Evolutionary conservation across 37 sponge, comb jelly and placozoan genomes (phyloP).

Genomic region (Cladorhizidae sp.): DNA sequence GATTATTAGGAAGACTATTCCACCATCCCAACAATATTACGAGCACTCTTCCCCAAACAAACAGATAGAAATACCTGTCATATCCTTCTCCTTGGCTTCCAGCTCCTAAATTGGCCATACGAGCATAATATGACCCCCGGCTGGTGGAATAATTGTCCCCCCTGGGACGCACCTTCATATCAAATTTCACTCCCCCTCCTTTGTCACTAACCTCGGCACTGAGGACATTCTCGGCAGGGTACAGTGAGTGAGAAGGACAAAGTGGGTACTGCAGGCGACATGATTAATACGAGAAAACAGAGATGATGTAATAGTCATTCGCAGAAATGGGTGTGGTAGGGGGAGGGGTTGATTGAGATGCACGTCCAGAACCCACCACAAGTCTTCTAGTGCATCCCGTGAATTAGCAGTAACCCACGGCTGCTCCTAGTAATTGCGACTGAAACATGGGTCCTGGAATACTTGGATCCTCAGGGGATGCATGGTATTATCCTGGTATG

Average conservation of each 20-base stretch:
- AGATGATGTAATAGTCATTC: too few relatives aligned
- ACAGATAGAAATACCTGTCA: conserved; percentile 15
- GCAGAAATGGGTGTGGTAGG: too few relatives aligned
- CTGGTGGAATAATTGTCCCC: conserved; percentile 76
- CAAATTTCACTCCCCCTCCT: conserved; percentile 35
- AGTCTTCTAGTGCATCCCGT: not conserved
- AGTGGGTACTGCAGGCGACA: conserved; percentile 76
- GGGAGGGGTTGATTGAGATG: too few relatives aligned
- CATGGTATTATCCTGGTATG: too few relatives aligned
- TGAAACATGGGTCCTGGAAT: too few relatives aligned
- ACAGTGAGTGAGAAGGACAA: conserved; percentile 61
- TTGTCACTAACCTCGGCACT: conserved; percentile 46
- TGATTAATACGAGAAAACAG: too few relatives aligned
- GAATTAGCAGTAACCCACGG: too few relatives aligned
- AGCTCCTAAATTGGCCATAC: conserved; percentile 21
- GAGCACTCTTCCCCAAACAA: not conserved
- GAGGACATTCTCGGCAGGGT: conserved; percentile 19
- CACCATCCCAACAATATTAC: too few relatives aligned
- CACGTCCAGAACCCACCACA: not conserved
- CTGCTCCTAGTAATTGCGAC: too few relatives aligned
- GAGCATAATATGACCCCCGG: conserved; percentile 57
- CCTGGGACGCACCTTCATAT: conserved; percentile 33
- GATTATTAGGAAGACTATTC: too few relatives aligned
- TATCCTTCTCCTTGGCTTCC: conserved; percentile 3
- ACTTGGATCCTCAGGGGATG: too few relatives aligned